phyloP scores from a whole-genome alignment of 2,888 invertebrate species.

The Eristalis intricaria region DNA sequence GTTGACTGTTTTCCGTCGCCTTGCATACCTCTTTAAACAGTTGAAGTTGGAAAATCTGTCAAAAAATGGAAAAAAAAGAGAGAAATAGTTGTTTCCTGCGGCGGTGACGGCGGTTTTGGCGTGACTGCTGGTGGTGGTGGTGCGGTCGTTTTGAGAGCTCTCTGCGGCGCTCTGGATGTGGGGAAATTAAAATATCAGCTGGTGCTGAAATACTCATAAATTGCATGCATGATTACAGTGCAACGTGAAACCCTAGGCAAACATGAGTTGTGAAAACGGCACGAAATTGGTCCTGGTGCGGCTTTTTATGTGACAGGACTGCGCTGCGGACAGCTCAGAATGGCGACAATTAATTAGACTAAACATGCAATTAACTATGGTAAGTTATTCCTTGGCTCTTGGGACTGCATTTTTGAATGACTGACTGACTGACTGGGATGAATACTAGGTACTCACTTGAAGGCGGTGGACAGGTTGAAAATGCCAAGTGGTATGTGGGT shows the following conservation, averaged over 20 bases:
- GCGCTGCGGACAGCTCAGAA: slow-evolving; percentile 30
- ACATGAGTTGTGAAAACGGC: slow-evolving; percentile 61
- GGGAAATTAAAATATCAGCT: slow-evolving; percentile 60
- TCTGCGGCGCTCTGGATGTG: slow-evolving; percentile 18
- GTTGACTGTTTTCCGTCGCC: slow-evolving; percentile 40
- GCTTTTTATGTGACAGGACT: slow-evolving; percentile 15
- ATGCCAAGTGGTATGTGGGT: not conserved
- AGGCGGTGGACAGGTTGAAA: slow-evolving; percentile 25
- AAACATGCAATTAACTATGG: slow-evolving; percentile 59
- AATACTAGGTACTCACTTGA: slow-evolving; percentile 13
- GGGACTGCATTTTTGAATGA: slow-evolving; percentile 42
- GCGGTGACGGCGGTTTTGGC: not conserved
- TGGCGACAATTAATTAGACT: slow-evolving; percentile 62
- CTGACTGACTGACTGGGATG: not conserved
- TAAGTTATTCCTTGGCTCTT: slow-evolving; percentile 49
- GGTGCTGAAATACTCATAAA: slow-evolving; percentile 65
- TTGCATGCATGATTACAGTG: slow-evolving; percentile 67
- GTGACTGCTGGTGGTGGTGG: not conserved
- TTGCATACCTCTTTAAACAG: not conserved
- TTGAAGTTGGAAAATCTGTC: slow-evolving; percentile 50
- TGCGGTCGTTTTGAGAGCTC: slow-evolving; percentile 18
- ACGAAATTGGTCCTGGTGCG: slow-evolving; percentile 49
- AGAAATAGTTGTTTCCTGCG: slow-evolving; percentile 28
- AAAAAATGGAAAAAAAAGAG: slow-evolving; percentile 42
- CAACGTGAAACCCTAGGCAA: slow-evolving; percentile 45